A percentile compares a stretch with the other conserved stretches of the same genome.
phyloP scores from a whole-genome alignment of 2,113 vertebrate species.

The Mobula hypostoma region DNA sequence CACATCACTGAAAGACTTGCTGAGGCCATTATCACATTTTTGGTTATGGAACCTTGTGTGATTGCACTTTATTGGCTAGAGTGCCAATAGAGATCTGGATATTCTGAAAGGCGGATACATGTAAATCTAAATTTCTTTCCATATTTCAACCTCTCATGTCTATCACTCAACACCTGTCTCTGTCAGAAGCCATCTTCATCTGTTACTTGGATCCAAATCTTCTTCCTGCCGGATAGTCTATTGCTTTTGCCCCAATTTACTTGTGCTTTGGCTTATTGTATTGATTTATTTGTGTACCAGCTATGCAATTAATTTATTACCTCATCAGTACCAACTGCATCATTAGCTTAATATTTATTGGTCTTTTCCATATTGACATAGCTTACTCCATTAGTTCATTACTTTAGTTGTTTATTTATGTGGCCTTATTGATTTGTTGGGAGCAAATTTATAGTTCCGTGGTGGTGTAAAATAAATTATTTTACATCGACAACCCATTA shows the following conservation, averaged over 20 bases:
- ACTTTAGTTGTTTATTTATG: neutral
- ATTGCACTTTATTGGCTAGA: too few relatives aligned
- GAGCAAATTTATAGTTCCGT: neutral
- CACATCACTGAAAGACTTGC: too few relatives aligned
- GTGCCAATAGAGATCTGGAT: too few relatives aligned
- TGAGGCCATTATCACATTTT: too few relatives aligned
- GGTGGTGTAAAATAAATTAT: neutral
- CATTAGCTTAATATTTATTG: neutral
- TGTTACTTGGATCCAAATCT: neutral
- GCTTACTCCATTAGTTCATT: neutral
- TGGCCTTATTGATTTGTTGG: slow-evolving; percentile 1
- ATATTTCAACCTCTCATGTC: neutral
- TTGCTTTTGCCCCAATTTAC: neutral
- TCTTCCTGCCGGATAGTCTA: neutral
- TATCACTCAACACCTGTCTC: neutral
- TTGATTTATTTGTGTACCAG: neutral
- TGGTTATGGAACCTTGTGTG: too few relatives aligned
- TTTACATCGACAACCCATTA: neutral
- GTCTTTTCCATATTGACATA: neutral
- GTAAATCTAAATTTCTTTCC: too few relatives aligned
- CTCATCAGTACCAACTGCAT: neutral
- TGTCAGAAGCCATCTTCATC: neutral
- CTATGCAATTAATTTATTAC: neutral
- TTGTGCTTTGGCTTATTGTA: neutral
- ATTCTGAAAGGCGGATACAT: too few relatives aligned